Base-by-base conservation (phyloP, 2,113 vertebrate species). In the Plectropomus leopardus region DNA sequence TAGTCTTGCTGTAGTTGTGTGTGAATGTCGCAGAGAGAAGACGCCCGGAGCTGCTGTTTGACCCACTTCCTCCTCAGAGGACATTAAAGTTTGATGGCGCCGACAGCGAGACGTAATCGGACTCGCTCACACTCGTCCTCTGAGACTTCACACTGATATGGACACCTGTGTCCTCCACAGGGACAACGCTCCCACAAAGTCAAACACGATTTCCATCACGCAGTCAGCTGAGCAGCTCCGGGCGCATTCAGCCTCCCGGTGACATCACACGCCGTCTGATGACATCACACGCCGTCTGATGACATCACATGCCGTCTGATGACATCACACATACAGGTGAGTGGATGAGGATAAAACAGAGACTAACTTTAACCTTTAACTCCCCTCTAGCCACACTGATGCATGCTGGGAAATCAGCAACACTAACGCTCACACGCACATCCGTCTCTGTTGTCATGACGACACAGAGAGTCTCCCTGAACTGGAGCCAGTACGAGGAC, bases 321-420 rank as follows among this genome's bases (percentile, higher is more conserved):
- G 55, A 58, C 30, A 34, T 58, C 55, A 28, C 8, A 45, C 40
- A 4, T 21, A 15, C 4, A 64, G 36, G 36, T 36, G 36, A 36
- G 11, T 9, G 3, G 11, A 3, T 36, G 36, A 36, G 7, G 36
- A 36, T 36, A 11, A 36, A 36, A 36, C 36, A 36, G 36, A 36
- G 1, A 10, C 36, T 10, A 7, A 10, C 9, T 8, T 32, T 6
- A 3, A 4, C 32, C 32, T 32, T 6, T 6, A 4, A 3, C 32
- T 34, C 34, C 36, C 11, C 36, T 36, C 8, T 11, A 7, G 3
- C 36, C 4, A 64, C 64, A 75, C 67, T 44, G n/a, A 71, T 30
- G 53, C 53, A 71, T 71, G 68, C 53, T 71, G 53, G 68, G 68
- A 71, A 47, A 71, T 30, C 36, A 44, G n/a, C n/a, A n/a, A n/a